Conservation (phyloP, 2,797 vertebrate species). For the Mus spretus region DNA sequence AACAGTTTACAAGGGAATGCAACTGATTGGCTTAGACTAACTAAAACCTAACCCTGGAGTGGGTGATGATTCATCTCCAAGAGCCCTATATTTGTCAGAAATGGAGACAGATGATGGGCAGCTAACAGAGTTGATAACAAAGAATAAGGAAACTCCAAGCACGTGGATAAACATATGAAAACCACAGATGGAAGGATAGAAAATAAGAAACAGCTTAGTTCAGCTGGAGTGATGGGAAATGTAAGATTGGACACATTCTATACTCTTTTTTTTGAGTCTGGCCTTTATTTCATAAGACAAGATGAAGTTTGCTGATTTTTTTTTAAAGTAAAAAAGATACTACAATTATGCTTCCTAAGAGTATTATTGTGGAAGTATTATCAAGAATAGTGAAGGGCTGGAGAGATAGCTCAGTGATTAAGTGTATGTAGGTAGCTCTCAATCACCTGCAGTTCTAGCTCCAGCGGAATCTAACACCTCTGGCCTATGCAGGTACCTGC, state of each 20-base stretch:
- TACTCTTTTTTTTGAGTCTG: constrained; percentile 10
- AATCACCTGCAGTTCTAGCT: not conserved
- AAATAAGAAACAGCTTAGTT: constrained; percentile 39
- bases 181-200: constrained; percentile 30
- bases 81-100: constrained; percentile 4
- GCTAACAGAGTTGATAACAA: constrained; percentile 51
- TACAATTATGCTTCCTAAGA: constrained; percentile 1
- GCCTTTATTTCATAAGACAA: not conserved
- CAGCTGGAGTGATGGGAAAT: not conserved
- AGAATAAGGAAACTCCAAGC: constrained; percentile 57
- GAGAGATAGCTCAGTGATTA: not conserved
- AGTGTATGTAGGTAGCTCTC: not conserved
- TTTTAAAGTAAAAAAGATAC: constrained; percentile 51
- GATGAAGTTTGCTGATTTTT: not conserved
- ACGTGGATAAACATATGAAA: constrained; percentile 65
- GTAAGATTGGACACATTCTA: not conserved
- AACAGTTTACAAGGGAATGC: constrained; percentile 57
- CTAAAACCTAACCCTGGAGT: constrained; percentile 51
- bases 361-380: not conserved
- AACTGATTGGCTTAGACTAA: constrained; percentile 50
- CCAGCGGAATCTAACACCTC: not conserved
- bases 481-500: not conserved
- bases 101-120: not conserved
- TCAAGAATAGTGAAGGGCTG: not conserved
- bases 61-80: constrained; percentile 59